phyloP scores from a whole-genome alignment of 2,888 invertebrate genomes.

The Cheilosia variabilis region DNA sequence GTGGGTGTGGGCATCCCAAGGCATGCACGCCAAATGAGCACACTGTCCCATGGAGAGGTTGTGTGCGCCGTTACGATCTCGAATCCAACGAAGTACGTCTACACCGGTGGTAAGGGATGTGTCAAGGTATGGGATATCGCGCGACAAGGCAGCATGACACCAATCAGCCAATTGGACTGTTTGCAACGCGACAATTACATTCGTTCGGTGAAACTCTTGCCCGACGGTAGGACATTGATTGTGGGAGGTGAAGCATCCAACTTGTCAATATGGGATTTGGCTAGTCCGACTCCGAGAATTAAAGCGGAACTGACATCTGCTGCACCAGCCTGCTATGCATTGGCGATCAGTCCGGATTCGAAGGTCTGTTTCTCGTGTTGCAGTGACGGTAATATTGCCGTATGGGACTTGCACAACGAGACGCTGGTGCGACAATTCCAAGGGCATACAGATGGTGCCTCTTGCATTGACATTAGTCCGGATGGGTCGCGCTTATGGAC shows the following conservation, averaged over 20 bases:
- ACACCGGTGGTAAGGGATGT: conserved; percentile 98
- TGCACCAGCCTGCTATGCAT: conserved; percentile 98
- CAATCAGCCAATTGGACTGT: conserved; percentile 94
- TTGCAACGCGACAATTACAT: conserved; percentile 98
- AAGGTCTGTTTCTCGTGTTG: conserved; percentile 99
- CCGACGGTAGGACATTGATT: conserved; percentile 96
- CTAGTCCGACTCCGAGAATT: conserved; percentile 95
- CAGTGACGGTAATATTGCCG: conserved; percentile 98
- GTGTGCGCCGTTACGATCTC: conserved; percentile 99
- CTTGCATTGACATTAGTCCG: conserved; percentile 97
- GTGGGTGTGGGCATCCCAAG: conserved; percentile 96
- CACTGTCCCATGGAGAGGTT: conserved; percentile 97
- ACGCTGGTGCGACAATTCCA: conserved; percentile 96
- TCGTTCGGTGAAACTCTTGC: conserved; percentile 95
- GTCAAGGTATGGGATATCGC: conserved; percentile 94
- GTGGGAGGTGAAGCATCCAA: conserved; percentile 98
- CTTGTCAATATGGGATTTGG: conserved; percentile 97
- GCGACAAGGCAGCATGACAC: conserved; percentile 90
- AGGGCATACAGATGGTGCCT: conserved; percentile 99
- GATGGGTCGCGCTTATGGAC: conserved; percentile 96
- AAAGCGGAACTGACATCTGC: conserved; percentile 95
- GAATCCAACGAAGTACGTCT: conserved; percentile 94
- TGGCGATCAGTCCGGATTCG: conserved; percentile 98
- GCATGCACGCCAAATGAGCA: conserved; percentile 94
- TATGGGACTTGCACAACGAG: conserved; percentile 97